Evolutionary conservation across 2,113 vertebrate genomes (phyloP), one percentile per base, ranked within the genome.

Genomic region (Neogale vison): DNA sequence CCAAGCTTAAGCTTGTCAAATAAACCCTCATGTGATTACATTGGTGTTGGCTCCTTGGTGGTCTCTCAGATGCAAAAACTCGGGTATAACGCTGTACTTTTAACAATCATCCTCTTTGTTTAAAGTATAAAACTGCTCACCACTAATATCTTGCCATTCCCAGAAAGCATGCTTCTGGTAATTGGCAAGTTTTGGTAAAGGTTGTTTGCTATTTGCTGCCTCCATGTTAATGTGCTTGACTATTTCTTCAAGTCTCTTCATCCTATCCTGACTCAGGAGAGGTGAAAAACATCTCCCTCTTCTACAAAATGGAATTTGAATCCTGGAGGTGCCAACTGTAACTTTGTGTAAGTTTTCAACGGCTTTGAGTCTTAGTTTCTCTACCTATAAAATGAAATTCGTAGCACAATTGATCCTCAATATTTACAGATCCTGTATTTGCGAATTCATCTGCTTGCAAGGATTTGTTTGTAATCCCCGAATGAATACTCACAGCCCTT

Each of bases 51-150:
- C 45, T 47, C 45, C 45, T 47, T 47, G 45, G 45, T 47, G 45
- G 45, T 47, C 45, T 47, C 45, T 47, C 45, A 47, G 45, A 47
- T 47, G 45, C 6, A 10, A 47, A 47, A 47, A 11, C 45, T 47
- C 45, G 45, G 45, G 45, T 47, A 47, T 47, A 47, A 47, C 45
- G 10, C 45, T 47, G 63, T 71, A 87, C 57, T 93, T 93, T 39
- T 81, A 72, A 93, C 87, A 98, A 93, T 20, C 76, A 55, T 76
- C 29, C 21, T 80, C 89, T 93, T 95, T 98, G 95, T 97, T 96
- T 94, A 92, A 52, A 95, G 52, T 90, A 79, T 96, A 83, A 72
- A 95, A 91, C 69, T 79, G 92, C 74, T 82, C 47, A 61, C 97
- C 95, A 82, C 29, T 90, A 77, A 61, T 93, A 88, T 87, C 90